Conservation (phyloP, 2,888 invertebrate species). For the Oscheius myriophilus region DNA sequence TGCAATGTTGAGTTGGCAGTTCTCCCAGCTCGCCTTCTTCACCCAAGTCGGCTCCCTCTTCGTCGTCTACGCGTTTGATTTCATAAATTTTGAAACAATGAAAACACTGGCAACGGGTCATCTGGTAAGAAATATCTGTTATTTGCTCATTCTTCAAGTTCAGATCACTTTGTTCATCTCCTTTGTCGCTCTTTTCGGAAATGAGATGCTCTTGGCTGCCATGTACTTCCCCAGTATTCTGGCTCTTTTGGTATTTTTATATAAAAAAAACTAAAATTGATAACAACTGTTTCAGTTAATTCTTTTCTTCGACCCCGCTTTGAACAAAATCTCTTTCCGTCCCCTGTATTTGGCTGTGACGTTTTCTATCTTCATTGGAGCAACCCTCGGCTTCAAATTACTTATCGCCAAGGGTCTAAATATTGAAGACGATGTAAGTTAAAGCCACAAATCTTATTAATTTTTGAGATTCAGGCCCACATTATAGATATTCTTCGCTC, state of each 20-base stretch:
- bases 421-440: slow-evolving; percentile 73
- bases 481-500: slow-evolving; percentile 80
- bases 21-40: slow-evolving; percentile 84
- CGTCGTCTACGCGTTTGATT: slow-evolving; percentile 77
- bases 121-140: slow-evolving; percentile 70
- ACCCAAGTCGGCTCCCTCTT: slow-evolving; percentile 82
- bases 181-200: slow-evolving; percentile 75
- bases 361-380: slow-evolving; percentile 65
- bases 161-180: slow-evolving; percentile 73
- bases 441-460: background rate
- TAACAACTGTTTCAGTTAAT: slow-evolving; percentile 43
- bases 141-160: slow-evolving; percentile 22
- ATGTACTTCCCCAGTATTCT: slow-evolving; percentile 73
- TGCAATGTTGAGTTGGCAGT: slow-evolving; percentile 75
- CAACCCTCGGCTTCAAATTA: slow-evolving; percentile 71
- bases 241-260: slow-evolving; percentile 61
- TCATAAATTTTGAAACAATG: slow-evolving; percentile 70
- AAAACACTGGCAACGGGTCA: slow-evolving; percentile 73
- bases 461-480: slow-evolving; percentile 75
- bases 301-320: slow-evolving; percentile 35
- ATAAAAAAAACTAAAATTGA: background rate
- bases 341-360: slow-evolving; percentile 62
- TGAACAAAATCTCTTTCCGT: slow-evolving; percentile 43
- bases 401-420: slow-evolving; percentile 68
- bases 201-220: slow-evolving; percentile 76